Evolutionary conservation across 2,113 vertebrate genomes (phyloP).

Genomic region (Vulpes lagopus): DNA sequence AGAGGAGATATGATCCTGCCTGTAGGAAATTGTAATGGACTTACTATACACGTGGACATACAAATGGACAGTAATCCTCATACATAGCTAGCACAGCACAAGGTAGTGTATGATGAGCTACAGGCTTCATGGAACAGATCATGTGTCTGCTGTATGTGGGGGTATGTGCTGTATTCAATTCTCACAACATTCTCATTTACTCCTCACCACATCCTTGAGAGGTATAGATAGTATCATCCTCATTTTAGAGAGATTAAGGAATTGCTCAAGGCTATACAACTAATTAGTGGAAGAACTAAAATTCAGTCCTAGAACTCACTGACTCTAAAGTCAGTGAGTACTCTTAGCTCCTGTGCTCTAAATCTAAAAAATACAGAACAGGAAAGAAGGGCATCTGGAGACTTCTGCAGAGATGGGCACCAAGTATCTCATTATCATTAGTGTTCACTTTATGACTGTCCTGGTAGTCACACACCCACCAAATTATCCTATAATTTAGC

Average conservation of each 20-base stretch:
- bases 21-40: background rate
- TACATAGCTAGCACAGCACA: background rate
- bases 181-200: background rate
- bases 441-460: background rate
- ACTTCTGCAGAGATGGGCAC: background rate
- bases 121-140: background rate
- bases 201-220: background rate
- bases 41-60: background rate
- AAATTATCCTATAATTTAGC: background rate
- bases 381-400: background rate
- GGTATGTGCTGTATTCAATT: background rate
- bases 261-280: background rate
- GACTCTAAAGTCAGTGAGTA: background rate
- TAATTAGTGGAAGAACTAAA: conserved; percentile 4
- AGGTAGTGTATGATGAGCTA: background rate
- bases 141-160: background rate
- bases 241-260: background rate
- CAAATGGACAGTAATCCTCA: background rate
- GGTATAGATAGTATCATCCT: background rate
- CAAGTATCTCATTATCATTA: background rate
- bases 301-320: background rate
- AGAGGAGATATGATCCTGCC: background rate
- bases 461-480: background rate
- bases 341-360: background rate
- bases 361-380: conserved; percentile 22